Percentiles rank a stretch among this genome's conserved stretches.
Conservation (phyloP, 1,140 invertebrate genomes). For the Trichonephila clavata region DNA sequence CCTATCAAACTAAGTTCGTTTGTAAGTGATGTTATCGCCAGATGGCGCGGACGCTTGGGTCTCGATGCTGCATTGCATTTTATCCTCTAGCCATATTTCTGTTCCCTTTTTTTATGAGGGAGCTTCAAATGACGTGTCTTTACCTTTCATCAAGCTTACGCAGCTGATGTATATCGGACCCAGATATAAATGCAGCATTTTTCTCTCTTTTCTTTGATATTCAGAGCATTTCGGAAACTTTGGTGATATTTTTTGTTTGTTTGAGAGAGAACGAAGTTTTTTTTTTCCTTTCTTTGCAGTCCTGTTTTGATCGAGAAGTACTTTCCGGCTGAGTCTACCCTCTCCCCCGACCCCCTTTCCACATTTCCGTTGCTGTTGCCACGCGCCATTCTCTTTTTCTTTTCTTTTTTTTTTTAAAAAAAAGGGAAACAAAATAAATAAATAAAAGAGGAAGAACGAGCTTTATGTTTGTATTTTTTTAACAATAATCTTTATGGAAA, state of each 20-base stretch:
- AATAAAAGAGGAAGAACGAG: neutral
- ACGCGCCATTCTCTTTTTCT: conserved; percentile 18
- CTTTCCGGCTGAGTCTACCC: neutral
- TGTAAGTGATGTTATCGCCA: conserved; percentile 66
- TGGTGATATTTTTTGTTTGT: conserved; percentile 29
- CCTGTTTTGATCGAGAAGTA: conserved; percentile 40
- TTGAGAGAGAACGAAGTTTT: neutral
- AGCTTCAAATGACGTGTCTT: conserved; percentile 66
- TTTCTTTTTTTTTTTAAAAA: neutral
- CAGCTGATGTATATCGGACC: conserved; percentile 52
- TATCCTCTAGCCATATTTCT: conserved; percentile 29
- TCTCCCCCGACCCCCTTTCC: neutral
- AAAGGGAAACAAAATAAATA: no score
- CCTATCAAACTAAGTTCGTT: conserved; percentile 56
- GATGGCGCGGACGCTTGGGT: conserved; percentile 43
- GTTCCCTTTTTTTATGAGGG: neutral
- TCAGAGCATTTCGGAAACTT: conserved; percentile 34
- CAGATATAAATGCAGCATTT: conserved; percentile 51
- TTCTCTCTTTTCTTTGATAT: conserved; percentile 35
- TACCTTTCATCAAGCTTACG: conserved; percentile 67
- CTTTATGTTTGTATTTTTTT: neutral
- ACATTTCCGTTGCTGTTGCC: conserved; percentile 7
- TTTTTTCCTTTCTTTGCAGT: neutral
- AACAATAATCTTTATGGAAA: conserved; percentile 35
- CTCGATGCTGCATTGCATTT: neutral